Evolutionary conservation across 2,797 vertebrate genomes (phyloP), one percentile per base, ranked within the genome.

Genomic region (Crocodylus rhombifer): DNA sequence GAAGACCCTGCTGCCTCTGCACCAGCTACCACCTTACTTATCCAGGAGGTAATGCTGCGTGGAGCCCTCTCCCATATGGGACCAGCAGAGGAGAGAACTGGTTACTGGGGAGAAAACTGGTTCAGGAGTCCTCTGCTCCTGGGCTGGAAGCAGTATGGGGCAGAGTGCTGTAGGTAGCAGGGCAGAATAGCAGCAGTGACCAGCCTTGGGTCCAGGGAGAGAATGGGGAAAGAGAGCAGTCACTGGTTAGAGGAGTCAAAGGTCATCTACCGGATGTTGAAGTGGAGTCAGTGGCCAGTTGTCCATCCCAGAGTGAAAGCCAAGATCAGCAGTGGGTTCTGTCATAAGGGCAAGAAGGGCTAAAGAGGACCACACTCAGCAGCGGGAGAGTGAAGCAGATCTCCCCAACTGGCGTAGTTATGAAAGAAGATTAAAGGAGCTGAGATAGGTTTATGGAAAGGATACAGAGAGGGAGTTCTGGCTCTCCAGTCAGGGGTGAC

Each of bases 41-140:
- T 99, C 84, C 98, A 98, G 71, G 97, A 99, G 98, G 99, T 99
- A 93, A 97, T 96, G 16, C 18, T 23, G 13, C 12, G 69, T 17
- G 28, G 30, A 64, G 51, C 26, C 12, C 18, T 28, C 58, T 87
- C 20, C 65, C 25, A 25, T 67, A 77, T 14, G 56, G 80, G 67
- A 5, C 58, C 62, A 25, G 74, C 80, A 71, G 55, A 20, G 88
- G 36, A 20, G 84, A 23, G 28, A 18, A 58, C 62, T 75, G 28
- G 30, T 13, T 42, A 6, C 3, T 51, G 57, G 62, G 42, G 62
- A 13, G n/a, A 14, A 36, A 61, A 57, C 69, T 56, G 51, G 17
- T 6, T 33, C n/a, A 17, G 18, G 26, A 33, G 9, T 8, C 64
- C n/a, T 17, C n/a, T 17, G 64, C 17, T 28, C n/a, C 64, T 67